These are phyloP conservation scores for Corydoras maculifer DNA, from an alignment of 2,113 vertebrate species.

Conservation along the genomic window DNA sequence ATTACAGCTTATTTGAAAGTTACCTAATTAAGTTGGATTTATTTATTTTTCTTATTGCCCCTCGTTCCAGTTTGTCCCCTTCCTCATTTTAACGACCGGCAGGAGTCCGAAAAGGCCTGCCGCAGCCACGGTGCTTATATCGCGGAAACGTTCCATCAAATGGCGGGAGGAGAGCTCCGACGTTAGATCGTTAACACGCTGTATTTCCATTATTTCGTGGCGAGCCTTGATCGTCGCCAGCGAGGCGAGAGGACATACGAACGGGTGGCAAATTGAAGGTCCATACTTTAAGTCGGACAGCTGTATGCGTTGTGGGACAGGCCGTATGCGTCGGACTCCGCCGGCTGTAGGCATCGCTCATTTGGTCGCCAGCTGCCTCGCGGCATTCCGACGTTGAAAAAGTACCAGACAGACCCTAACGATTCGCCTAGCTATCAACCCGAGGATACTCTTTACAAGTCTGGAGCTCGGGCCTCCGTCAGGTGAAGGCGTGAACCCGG, in stretches of 20 bases:
- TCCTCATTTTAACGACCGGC: slow-evolving; percentile 69
- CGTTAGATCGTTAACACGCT: no score
- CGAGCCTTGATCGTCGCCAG: neutral
- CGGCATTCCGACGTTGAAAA: slow-evolving; percentile 41
- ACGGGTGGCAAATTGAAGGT: slow-evolving; percentile 42
- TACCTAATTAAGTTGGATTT: slow-evolving; percentile 52
- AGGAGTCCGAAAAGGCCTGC: slow-evolving; percentile 61
- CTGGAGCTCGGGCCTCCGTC: no score
- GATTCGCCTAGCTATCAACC: no score
- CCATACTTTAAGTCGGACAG: slow-evolving; percentile 39
- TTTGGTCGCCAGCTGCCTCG: slow-evolving; percentile 59
- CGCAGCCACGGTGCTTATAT: slow-evolving; percentile 64
- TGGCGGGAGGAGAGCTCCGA: slow-evolving; percentile 48
- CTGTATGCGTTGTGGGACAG: no score
- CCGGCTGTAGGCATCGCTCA: slow-evolving; percentile 39
- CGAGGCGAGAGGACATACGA: slow-evolving; percentile 32
- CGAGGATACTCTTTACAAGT: no score
- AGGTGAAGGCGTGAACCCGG: no score
- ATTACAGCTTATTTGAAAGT: slow-evolving; percentile 71
- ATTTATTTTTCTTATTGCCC: slow-evolving; percentile 58
- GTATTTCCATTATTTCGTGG: no score
- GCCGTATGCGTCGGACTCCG: slow-evolving; percentile 23
- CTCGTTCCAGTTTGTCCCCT: slow-evolving; percentile 62
- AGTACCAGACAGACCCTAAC: slow-evolving; percentile 16
- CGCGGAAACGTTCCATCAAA: slow-evolving; percentile 77